Percentiles rank a stretch among this genome's conserved stretches.
Conservation (phyloP, 2,113 vertebrate genomes). For the Micronycteris hirsuta region DNA sequence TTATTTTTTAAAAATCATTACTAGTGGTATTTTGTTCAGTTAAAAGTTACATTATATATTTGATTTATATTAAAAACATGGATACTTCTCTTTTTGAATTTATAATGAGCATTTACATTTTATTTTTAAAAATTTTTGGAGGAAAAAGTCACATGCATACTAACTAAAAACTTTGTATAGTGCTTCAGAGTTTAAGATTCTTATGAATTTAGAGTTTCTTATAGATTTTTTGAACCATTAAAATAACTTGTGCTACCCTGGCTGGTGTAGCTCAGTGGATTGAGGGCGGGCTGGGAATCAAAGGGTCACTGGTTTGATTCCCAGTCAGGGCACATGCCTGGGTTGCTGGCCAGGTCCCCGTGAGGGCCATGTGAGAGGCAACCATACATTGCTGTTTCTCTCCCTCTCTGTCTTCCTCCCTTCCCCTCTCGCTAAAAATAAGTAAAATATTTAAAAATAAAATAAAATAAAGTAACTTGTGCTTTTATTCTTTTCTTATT, state of each 20-base stretch:
- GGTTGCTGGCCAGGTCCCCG: too few species aligned
- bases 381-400: too few species aligned
- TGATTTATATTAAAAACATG: slow-evolving; percentile 3
- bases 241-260: neutral
- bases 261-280: too few species aligned
- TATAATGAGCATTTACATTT: neutral
- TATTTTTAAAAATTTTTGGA: neutral
- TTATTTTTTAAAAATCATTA: neutral
- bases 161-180: neutral
- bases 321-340: too few species aligned
- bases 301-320: too few species aligned
- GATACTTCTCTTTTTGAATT: neutral
- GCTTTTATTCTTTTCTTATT: neutral
- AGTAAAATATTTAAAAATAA: too few species aligned
- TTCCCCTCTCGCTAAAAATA: too few species aligned
- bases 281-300: too few species aligned
- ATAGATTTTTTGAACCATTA: neutral
- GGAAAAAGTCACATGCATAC: neutral
- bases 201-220: neutral
- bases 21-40: neutral
- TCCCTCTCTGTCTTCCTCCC: too few species aligned
- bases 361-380: too few species aligned
- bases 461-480: neutral
- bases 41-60: neutral
- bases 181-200: neutral